Evolutionary conservation across 1,140 invertebrate species (phyloP).

Genomic region (Drosophila carrolli): DNA sequence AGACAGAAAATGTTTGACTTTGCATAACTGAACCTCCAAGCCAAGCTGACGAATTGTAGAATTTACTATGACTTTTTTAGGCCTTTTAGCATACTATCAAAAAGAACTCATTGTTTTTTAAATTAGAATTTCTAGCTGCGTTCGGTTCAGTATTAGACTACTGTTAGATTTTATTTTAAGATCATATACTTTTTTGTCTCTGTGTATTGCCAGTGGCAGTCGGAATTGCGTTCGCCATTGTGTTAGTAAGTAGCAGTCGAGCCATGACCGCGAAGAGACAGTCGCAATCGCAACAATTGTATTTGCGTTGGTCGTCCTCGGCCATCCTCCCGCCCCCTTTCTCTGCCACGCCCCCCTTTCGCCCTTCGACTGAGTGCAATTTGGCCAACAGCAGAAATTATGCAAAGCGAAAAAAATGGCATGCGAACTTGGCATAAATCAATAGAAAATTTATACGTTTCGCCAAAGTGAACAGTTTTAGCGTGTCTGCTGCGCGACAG

Average conservation of each 20-base stretch:
- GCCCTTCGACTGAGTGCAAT: constrained; percentile 52
- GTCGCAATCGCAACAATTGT: constrained; percentile 73
- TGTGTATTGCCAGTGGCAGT: constrained; percentile 19
- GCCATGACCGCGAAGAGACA: constrained; percentile 69
- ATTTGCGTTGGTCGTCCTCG: constrained; percentile 50
- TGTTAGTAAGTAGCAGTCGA: constrained; percentile 57
- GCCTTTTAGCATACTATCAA: no score
- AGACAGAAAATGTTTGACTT: not conserved
- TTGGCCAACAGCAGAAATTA: constrained; percentile 79
- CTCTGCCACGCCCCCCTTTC: not conserved
- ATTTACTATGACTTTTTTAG: no score
- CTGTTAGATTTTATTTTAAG: no score
- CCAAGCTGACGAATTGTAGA: no score
- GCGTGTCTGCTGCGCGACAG: constrained; percentile 51
- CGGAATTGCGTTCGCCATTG: constrained; percentile 53
- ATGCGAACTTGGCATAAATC: constrained; percentile 83
- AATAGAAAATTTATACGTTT: constrained; percentile 83
- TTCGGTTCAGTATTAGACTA: no score
- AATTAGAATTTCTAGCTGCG: no score
- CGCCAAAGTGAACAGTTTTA: constrained; percentile 74
- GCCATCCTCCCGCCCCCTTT: constrained; percentile 8
- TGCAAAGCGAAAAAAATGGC: constrained; percentile 81
- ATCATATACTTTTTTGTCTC: not conserved
- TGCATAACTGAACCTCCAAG: not conserved
- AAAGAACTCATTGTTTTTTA: no score